Evolutionary conservation across 1,140 invertebrate genomes (phyloP).

Genomic region (Lineus longissimus): DNA sequence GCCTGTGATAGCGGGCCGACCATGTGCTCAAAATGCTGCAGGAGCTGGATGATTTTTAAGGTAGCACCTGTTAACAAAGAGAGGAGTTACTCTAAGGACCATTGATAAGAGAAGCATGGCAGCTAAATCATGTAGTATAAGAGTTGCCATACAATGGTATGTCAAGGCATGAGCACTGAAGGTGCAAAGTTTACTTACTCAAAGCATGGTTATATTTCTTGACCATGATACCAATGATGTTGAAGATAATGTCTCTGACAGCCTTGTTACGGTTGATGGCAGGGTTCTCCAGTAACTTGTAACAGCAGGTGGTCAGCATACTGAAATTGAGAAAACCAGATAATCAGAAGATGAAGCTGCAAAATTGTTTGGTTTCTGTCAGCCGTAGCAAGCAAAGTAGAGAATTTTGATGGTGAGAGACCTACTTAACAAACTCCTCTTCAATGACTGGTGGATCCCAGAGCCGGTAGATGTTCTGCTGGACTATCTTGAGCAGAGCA

Average conservation of each 20-base stretch:
- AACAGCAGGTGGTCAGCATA: conserved; percentile 66
- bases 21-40: conserved; percentile 71
- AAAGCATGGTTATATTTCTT: conserved; percentile 72
- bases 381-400: not conserved
- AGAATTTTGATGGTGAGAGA: conserved; percentile 8
- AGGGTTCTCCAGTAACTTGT: conserved; percentile 70
- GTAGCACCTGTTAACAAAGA: conserved; percentile 45
- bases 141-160: too few relatives aligned
- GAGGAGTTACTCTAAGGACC: too few relatives aligned
- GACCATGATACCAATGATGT: conserved; percentile 75
- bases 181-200: conserved; percentile 25
- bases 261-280: conserved; percentile 62
- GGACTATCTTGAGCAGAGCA: conserved; percentile 63
- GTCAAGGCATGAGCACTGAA: too few relatives aligned
- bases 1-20: conserved; percentile 65
- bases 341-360: conserved; percentile 29
- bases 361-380: too few relatives aligned
- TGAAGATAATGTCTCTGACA: conserved; percentile 66
- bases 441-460: conserved; percentile 80
- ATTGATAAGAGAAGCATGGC: too few relatives aligned
- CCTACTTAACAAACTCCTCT: conserved; percentile 77
- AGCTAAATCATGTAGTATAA: too few relatives aligned
- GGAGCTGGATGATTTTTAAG: conserved; percentile 60
- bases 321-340: conserved; percentile 51
- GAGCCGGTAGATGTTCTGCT: conserved; percentile 67